Conservation (phyloP, 2,113 vertebrate species). For the Amphiprion ocellaris region DNA sequence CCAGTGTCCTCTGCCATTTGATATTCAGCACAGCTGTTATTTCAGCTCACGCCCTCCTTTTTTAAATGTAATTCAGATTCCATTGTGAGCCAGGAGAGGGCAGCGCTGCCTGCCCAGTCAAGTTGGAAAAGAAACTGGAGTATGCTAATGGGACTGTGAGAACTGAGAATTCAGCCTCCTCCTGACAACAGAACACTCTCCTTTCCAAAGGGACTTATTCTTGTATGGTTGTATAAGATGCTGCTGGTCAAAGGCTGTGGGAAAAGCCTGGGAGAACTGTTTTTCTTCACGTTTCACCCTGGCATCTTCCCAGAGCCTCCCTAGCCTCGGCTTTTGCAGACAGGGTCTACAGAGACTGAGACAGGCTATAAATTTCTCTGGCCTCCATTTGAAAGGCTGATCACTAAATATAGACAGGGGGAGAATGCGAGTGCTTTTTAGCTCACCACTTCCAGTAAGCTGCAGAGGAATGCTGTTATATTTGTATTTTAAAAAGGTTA, state of each 20-base stretch:
- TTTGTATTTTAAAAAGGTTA: constrained; percentile 50
- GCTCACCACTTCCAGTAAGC: constrained; percentile 38
- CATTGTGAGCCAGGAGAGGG: constrained; percentile 69
- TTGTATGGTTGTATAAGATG: constrained; percentile 48
- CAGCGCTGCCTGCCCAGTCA: constrained; percentile 51
- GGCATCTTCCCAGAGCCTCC: constrained; percentile 51
- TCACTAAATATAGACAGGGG: constrained; percentile 70
- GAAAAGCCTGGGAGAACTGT: constrained; percentile 57
- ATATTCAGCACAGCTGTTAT: constrained; percentile 40
- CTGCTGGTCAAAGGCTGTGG: constrained; percentile 75
- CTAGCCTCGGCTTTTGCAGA: constrained; percentile 43
- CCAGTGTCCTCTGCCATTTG: constrained; percentile 26
- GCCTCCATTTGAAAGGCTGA: constrained; percentile 70
- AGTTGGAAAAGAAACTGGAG: constrained; percentile 39
- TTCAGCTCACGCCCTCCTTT: neutral
- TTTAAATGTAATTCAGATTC: constrained; percentile 40
- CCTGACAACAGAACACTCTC: constrained; percentile 57
- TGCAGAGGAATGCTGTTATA: constrained; percentile 35
- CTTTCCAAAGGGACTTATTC: constrained; percentile 55
- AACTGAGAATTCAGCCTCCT: constrained; percentile 57
- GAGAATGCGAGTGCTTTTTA: constrained; percentile 44
- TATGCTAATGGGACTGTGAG: constrained; percentile 63
- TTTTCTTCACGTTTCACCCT: constrained; percentile 60
- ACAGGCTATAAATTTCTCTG: constrained; percentile 70
- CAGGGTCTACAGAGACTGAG: constrained; percentile 51